Percentiles rank a stretch among this genome's conserved stretches.
phyloP scores from a whole-genome alignment of 2,888 invertebrate genomes.

The Ophraella communa region DNA sequence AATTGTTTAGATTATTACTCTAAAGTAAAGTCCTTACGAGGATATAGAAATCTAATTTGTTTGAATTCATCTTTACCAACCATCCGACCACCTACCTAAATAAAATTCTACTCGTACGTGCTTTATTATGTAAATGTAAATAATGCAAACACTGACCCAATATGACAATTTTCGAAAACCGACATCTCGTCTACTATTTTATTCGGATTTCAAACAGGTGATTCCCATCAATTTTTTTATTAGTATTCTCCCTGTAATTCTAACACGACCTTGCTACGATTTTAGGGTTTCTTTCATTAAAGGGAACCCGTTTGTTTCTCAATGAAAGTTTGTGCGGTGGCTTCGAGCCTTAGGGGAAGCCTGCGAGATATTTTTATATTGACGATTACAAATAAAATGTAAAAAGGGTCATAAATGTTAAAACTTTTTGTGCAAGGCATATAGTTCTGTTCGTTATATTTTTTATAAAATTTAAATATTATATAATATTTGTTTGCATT shows the following conservation, averaged over 20 bases:
- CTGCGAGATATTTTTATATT: slow-evolving; percentile 27
- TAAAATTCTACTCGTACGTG: neutral
- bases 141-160: slow-evolving; percentile 13
- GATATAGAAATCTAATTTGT: neutral
- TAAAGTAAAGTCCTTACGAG: no score
- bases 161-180: slow-evolving; percentile 21
- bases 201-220: slow-evolving; percentile 30
- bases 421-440: no score
- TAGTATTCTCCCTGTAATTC: slow-evolving; percentile 21
- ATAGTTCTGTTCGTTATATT: no score
- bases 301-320: slow-evolving; percentile 32
- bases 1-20: no score
- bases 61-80: neutral
- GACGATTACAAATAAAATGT: neutral
- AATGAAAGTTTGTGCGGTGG: slow-evolving; percentile 26
- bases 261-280: slow-evolving; percentile 31
- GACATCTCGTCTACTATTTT: slow-evolving; percentile 27
- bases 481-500: no score
- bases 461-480: no score
- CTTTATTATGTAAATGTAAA: slow-evolving; percentile 21
- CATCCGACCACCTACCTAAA: neutral
- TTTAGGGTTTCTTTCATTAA: slow-evolving; percentile 30
- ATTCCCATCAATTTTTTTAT: slow-evolving; percentile 31
- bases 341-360: slow-evolving; percentile 26
- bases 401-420: neutral